These are phyloP conservation scores for Epizoanthus stellaris DNA, from an alignment of 92 coral and sea anemone genomes.

Conservation along the genomic window DNA sequence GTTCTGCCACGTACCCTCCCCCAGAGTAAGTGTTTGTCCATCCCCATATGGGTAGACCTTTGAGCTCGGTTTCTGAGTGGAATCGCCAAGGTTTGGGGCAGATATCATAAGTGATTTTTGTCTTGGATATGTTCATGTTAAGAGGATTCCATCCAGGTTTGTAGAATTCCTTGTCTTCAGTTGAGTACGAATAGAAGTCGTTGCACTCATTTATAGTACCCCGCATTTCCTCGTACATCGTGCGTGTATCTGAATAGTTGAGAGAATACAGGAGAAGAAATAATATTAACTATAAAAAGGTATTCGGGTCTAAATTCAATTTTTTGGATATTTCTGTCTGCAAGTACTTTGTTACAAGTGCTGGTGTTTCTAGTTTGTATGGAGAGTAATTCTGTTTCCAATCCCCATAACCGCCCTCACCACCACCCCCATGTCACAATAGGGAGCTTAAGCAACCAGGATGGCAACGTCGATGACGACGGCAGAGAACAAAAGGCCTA, in stretches of 20 bases:
- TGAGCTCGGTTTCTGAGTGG: conserved; percentile 60
- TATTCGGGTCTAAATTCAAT: too few relatives aligned
- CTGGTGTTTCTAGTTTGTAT: too few relatives aligned
- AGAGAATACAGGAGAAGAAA: too few relatives aligned
- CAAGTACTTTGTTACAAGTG: too few relatives aligned
- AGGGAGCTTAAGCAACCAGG: too few relatives aligned
- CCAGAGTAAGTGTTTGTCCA: conserved; percentile 68
- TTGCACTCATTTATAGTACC: conserved; percentile 45
- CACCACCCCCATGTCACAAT: too few relatives aligned
- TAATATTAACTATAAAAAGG: too few relatives aligned
- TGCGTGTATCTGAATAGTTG: conserved; percentile 45
- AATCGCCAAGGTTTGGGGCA: conserved; percentile 85
- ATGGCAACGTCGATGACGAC: too few relatives aligned
- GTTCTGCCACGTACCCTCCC: conserved; percentile 92
- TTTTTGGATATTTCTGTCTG: too few relatives aligned
- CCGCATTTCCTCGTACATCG: conserved; percentile 7
- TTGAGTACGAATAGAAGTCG: conserved; percentile 39
- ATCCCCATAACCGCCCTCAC: too few relatives aligned
- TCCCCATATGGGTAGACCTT: conserved; percentile 81
- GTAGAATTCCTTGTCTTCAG: conserved; percentile 69
- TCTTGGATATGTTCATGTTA: conserved; percentile 51
- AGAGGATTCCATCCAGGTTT: conserved; percentile 76
- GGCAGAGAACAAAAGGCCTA: too few relatives aligned
- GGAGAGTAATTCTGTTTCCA: too few relatives aligned
- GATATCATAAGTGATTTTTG: conserved; percentile 51